Evolutionary conservation across 2,888 invertebrate species (phyloP), one percentile per base, ranked within the genome.

Genomic region (Busseola fusca): DNA sequence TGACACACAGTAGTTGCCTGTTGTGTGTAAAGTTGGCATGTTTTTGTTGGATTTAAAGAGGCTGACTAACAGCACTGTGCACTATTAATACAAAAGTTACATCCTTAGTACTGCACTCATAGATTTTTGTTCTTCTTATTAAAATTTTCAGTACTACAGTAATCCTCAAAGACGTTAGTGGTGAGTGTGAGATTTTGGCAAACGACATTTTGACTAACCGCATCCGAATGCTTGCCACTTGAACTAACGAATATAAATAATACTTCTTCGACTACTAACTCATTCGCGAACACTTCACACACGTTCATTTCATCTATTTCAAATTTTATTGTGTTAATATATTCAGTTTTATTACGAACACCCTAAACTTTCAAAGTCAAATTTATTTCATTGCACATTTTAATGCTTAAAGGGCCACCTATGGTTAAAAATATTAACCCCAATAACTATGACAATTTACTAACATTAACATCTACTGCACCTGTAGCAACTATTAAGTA

Each of bases 31-130:
- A 92, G 90, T 91, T 92, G 91, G 95, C 95, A 95, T 95, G 95
- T 91, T 90, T 87, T 91, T 90, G 84, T 89, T 87, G 87, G 79
- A 81, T 81, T 82, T 82, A 76, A 87, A 86, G 85, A 85, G 85
- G 93, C 95, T 92, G 94, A 95, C 94, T 95, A 95, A 95, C 94
- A 93, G 93, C 95, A 95, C 94, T 92, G 84, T 87, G 95, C 95
- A 95, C 94, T 88, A 91, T 88, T 90, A 92, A 91, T 90, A 87
- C 84, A 87, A 91, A 82, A 90, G 86, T 86, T 86, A 87, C 86
- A 82, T 88, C 83, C 87, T 85, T 93, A 93, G 91, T 89, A 86
- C 84, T 88, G 95, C 95, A 95, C 95, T 92, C 84, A 92, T 92
- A 92, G 90, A 90, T 91, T 92, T 93, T 91, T 94, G 94, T 94